Evolutionary conservation across 2,113 vertebrate species (phyloP).

Genomic region (Aphyosemion australe): DNA sequence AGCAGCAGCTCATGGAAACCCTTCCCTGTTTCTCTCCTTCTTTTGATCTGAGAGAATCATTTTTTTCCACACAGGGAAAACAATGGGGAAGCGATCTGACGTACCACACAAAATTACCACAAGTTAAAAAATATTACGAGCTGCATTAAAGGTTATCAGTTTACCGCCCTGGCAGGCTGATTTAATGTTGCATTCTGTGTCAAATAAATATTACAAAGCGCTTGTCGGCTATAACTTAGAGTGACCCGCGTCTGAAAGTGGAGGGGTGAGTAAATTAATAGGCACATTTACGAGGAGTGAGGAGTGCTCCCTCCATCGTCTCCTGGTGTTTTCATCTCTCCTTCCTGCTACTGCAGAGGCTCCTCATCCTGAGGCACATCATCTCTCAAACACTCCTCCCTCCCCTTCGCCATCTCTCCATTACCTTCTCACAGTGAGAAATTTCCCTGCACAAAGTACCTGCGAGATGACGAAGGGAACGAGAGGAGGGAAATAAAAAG

Average conservation of each 20-base stretch:
- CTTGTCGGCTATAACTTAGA: conserved; percentile 56
- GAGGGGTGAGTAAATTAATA: conserved; percentile 62
- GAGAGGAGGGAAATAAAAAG: conserved; percentile 16
- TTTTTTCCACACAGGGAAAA: conserved; percentile 50
- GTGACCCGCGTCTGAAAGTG: conserved; percentile 53
- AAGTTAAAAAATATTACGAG: conserved; percentile 61
- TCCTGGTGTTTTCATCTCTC: conserved; percentile 36
- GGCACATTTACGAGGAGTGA: conserved; percentile 29
- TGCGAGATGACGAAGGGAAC: not conserved
- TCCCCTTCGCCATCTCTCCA: conserved; percentile 45
- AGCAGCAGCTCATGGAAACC: conserved; percentile 58
- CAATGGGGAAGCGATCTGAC: conserved; percentile 45
- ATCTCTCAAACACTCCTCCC: conserved; percentile 41
- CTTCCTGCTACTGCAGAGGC: conserved; percentile 41
- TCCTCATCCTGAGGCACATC: conserved; percentile 42
- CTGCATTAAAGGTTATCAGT: conserved; percentile 70
- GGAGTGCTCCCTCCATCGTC: conserved; percentile 26
- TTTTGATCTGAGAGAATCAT: conserved; percentile 30
- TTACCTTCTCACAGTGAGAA: conserved; percentile 56
- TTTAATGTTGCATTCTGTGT: conserved; percentile 69
- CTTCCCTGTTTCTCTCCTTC: not conserved
- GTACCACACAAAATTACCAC: conserved; percentile 60
- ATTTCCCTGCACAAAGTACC: conserved; percentile 55
- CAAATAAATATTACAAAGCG: conserved; percentile 69
- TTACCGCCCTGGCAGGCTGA: conserved; percentile 40